phyloP scores from a whole-genome alignment of 1,140 invertebrate species.

The Elymnias hypermnestra region DNA sequence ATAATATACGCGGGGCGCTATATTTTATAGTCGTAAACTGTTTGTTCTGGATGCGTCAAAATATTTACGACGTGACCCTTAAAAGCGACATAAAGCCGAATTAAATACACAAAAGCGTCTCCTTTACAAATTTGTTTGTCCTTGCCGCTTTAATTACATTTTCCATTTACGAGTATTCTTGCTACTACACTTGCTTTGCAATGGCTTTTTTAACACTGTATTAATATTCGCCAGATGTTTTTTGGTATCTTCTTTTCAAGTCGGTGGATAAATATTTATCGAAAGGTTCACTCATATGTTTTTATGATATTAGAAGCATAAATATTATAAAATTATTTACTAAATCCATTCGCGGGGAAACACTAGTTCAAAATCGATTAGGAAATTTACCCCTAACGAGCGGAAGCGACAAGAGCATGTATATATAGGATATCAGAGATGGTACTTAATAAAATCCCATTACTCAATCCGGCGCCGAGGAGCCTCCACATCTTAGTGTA shows the following conservation, averaged over 20 bases:
- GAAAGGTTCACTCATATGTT: neutral
- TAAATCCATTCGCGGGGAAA: no score
- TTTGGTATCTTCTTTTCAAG: no score
- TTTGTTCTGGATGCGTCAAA: constrained; percentile 9
- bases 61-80: constrained; percentile 9
- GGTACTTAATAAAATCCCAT: constrained; percentile 17
- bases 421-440: constrained; percentile 1
- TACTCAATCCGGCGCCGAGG: constrained; percentile 21
- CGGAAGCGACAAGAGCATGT: no score
- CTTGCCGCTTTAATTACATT: constrained; percentile 11
- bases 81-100: constrained; percentile 10
- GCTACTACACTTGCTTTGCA: constrained; percentile 1
- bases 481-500: constrained; percentile 7
- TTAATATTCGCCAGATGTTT: no score
- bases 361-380: no score
- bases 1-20: neutral
- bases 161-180: no score
- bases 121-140: constrained; percentile 4
- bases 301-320: no score
- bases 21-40: constrained; percentile 4
- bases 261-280: neutral
- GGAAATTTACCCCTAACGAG: no score
- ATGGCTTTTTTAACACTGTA: constrained; percentile 2
- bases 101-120: constrained; percentile 9
- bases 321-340: no score